Percentiles rank a stretch among this genome's conserved stretches.
Evolutionary conservation across 2,888 invertebrate species (phyloP).

Genomic region (Acanthosepion esculentum): DNA sequence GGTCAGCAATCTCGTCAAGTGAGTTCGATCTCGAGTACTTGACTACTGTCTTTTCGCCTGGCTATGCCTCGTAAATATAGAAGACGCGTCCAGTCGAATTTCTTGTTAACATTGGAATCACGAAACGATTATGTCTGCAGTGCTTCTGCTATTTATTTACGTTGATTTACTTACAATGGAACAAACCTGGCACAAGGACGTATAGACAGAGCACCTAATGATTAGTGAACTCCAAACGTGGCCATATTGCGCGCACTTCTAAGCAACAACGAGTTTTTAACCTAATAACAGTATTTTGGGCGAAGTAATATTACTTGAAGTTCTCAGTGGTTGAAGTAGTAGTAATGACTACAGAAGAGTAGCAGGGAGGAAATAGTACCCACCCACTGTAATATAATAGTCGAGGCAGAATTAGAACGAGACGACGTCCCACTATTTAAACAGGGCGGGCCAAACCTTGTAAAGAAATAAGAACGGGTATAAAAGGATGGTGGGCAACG

Average conservation of each 20-base stretch:
- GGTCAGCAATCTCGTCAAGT: no score
- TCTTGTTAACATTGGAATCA: no score
- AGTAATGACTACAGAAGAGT: background rate
- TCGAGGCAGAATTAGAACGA: background rate
- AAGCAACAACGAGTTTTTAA: background rate
- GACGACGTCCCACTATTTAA: background rate
- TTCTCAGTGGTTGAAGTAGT: background rate
- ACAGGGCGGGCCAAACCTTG: background rate
- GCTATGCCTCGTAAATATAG: background rate
- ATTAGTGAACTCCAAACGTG: background rate
- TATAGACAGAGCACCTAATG: background rate
- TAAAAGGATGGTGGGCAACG: background rate
- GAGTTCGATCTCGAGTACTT: no score
- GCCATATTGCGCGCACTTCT: background rate
- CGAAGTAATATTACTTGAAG: background rate
- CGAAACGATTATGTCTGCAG: no score
- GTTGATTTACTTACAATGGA: background rate
- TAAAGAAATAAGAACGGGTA: background rate
- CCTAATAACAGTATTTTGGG: background rate
- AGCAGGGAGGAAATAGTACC: background rate
- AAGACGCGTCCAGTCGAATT: no score
- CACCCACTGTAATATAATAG: background rate
- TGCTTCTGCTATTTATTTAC: no score
- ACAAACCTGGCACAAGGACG: background rate
- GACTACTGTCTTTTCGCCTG: no score